A percentile compares a stretch with the other conserved stretches of the same genome.
Conservation (phyloP, 2,113 vertebrate species). For the Chitala chitala region DNA sequence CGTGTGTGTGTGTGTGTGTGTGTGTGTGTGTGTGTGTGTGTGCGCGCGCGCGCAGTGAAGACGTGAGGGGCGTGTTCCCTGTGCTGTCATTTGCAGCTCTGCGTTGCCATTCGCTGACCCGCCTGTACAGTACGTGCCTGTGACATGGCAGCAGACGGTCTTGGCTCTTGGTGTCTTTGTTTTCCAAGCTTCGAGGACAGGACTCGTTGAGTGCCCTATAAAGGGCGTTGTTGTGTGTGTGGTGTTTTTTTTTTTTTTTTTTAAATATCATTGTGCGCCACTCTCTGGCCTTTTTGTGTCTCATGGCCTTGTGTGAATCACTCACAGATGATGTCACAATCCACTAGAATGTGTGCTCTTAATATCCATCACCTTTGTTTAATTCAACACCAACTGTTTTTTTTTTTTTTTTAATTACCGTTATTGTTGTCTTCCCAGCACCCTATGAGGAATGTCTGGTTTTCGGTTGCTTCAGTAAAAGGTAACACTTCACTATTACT, state of each 20-base stretch:
- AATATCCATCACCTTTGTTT: not conserved
- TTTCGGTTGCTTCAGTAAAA: constrained; percentile 11
- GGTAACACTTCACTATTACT: constrained; percentile 38
- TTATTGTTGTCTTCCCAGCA: no score
- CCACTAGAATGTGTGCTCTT: no score
- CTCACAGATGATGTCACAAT: not conserved
- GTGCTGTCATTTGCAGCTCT: no score
- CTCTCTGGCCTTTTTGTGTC: not conserved
- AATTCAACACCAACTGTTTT: not conserved
- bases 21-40: constrained; percentile 24
- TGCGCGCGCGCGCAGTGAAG: no score
- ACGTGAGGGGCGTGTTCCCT: constrained; percentile 25
- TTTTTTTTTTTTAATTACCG: not conserved
- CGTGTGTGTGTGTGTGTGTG: constrained; percentile 13
- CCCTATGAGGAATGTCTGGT: not conserved
- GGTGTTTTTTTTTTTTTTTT: not conserved
- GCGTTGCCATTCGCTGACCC: no score
- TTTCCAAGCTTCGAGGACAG: no score
- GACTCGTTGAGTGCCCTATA: not conserved
- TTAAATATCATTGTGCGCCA: not conserved
- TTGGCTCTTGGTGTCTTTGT: no score
- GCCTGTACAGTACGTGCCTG: no score
- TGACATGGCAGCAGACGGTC: no score
- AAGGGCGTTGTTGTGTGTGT: constrained; percentile 14
- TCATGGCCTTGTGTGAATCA: not conserved